These are phyloP conservation scores for Holacanthella duospinosa DNA, from an alignment of 2,888 invertebrate species.

Conservation along the genomic window DNA sequence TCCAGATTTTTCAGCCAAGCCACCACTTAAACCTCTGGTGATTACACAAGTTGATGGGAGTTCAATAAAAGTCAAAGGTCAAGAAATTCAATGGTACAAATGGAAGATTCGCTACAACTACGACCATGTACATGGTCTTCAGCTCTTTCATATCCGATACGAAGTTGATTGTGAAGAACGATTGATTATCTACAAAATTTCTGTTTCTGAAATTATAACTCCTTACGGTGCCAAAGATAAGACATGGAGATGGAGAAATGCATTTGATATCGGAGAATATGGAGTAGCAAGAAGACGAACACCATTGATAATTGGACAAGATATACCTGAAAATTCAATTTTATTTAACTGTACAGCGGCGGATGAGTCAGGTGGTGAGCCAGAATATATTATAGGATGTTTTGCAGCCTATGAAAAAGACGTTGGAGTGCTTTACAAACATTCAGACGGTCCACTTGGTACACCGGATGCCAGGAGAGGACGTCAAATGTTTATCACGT, in stretches of 20 bases:
- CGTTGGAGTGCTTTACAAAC: not conserved
- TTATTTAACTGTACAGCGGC: not conserved
- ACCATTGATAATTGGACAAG: not conserved
- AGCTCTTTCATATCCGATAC: not conserved
- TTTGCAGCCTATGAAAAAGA: not conserved
- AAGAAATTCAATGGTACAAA: not conserved
- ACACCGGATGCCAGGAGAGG: not conserved
- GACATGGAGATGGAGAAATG: not conserved
- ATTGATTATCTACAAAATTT: not conserved
- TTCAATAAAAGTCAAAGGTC: slow-evolving; percentile 2
- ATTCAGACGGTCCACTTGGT: not conserved
- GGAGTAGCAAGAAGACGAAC: not conserved
- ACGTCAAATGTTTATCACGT: not conserved
- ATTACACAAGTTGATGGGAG: not conserved
- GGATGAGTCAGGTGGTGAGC: not conserved
- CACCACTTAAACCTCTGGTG: not conserved
- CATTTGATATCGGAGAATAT: not conserved
- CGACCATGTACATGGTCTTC: not conserved
- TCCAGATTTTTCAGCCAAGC: not conserved
- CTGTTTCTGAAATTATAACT: not conserved
- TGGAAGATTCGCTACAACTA: not conserved
- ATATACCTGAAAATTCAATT: not conserved
- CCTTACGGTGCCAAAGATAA: not conserved
- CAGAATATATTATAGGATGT: not conserved
- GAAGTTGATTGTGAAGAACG: not conserved